Evolutionary conservation across 1,140 invertebrate species (phyloP).

Genomic region (Agrypnia vestita): DNA sequence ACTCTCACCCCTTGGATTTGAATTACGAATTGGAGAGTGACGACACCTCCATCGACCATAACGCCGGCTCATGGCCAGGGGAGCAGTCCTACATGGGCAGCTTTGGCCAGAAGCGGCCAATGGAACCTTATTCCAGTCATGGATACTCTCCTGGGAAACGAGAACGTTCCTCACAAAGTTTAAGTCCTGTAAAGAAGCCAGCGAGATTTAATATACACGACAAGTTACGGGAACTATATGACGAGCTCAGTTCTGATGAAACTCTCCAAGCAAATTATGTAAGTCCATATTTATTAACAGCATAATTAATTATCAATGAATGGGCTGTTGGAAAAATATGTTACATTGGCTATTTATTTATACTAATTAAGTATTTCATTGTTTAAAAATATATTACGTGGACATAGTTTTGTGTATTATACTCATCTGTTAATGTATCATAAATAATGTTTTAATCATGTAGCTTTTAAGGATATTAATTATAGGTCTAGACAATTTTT

Average conservation of each 20-base stretch:
- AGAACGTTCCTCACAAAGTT: constrained; percentile 66
- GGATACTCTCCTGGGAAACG: constrained; percentile 64
- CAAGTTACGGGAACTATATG: constrained; percentile 75
- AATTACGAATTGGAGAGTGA: constrained; percentile 56
- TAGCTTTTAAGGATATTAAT: background rate
- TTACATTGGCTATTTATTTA: too few relatives aligned
- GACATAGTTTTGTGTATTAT: too few relatives aligned
- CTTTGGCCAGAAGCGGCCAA: constrained; percentile 49
- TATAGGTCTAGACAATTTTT: too few relatives aligned
- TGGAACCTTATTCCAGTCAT: constrained; percentile 47
- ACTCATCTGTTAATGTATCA: too few relatives aligned
- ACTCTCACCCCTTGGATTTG: constrained; percentile 42
- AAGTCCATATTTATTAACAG: constrained; percentile 60
- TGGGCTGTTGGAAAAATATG: too few relatives aligned
- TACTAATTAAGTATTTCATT: background rate
- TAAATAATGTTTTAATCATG: background rate
- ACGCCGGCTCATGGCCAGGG: constrained; percentile 36
- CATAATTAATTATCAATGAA: too few relatives aligned
- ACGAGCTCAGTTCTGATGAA: constrained; percentile 71
- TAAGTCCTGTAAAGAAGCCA: constrained; percentile 65
- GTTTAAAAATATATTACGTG: too few relatives aligned
- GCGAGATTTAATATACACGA: constrained; percentile 76
- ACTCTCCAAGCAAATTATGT: constrained; percentile 70
- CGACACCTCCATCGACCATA: constrained; percentile 47
- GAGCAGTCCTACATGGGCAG: constrained; percentile 46